Conservation (phyloP, 2,888 invertebrate genomes). For the Dynastes hyllus region DNA sequence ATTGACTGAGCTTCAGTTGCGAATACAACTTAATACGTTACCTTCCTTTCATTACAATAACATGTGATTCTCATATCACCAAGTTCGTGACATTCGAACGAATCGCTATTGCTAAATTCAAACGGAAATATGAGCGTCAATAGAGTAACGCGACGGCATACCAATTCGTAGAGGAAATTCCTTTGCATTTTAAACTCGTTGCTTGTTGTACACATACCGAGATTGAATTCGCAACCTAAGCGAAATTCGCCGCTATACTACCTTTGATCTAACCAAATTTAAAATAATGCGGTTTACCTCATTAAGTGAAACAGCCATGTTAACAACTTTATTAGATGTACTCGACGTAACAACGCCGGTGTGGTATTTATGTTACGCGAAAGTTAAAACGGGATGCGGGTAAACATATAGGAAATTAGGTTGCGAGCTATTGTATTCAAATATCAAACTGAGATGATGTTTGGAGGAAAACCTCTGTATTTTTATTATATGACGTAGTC, state of each 20-base stretch:
- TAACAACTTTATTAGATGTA: slow-evolving; percentile 12
- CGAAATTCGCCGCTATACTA: background rate
- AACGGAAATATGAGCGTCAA: slow-evolving; percentile 3
- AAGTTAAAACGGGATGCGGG: background rate
- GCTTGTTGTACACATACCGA: background rate
- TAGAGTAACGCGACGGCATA: background rate
- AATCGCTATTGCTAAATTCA: slow-evolving; percentile 10
- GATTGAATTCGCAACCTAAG: slow-evolving; percentile 14
- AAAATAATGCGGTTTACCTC: slow-evolving; percentile 22
- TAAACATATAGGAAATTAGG: slow-evolving; percentile 4
- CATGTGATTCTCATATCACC: background rate
- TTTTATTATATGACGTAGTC: background rate
- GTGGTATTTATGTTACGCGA: background rate
- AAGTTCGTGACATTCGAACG: background rate
- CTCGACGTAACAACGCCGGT: no score
- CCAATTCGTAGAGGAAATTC: background rate
- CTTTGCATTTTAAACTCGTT: slow-evolving; percentile 12
- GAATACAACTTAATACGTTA: no score
- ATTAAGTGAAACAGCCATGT: background rate
- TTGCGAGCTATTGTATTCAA: background rate
- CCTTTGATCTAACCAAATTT: slow-evolving; percentile 25
- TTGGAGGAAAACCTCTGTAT: background rate
- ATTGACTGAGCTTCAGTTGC: no score
- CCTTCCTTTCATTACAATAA: background rate
- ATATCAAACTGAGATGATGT: background rate